These are phyloP conservation scores for Dorcus parallelipipedus DNA, from an alignment of 2,888 invertebrate species.

Conservation along the genomic window DNA sequence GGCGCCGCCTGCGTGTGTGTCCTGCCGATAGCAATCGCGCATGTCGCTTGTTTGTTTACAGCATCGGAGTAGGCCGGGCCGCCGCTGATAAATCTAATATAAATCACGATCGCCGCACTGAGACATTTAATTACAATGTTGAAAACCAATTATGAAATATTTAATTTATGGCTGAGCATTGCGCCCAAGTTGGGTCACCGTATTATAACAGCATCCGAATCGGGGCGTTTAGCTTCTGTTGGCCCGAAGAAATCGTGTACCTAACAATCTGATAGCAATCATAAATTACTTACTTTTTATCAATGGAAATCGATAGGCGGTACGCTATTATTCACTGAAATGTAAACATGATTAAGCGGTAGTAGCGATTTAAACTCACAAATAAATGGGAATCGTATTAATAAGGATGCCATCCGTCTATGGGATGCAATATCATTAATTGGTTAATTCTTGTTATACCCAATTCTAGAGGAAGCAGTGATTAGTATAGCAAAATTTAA, in stretches of 20 bases:
- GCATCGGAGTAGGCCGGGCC: constrained; percentile 36
- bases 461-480: too few relatives aligned
- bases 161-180: constrained; percentile 41
- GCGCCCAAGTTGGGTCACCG: constrained; percentile 20
- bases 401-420: constrained; percentile 11
- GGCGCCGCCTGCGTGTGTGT: constrained; percentile 28
- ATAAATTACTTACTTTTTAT: constrained; percentile 29
- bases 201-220: constrained; percentile 29
- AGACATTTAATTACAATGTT: constrained; percentile 47
- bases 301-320: constrained; percentile 31
- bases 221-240: constrained; percentile 33
- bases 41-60: constrained; percentile 43
- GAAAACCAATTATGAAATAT: constrained; percentile 48
- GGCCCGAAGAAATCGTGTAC: constrained; percentile 21
- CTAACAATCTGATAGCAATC: constrained; percentile 18
- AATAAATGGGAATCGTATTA: constrained; percentile 14
- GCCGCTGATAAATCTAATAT: constrained; percentile 40
- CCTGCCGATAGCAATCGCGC: constrained; percentile 38
- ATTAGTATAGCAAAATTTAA: too few relatives aligned
- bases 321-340: constrained; percentile 25
- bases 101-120: constrained; percentile 39
- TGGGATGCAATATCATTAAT: background rate
- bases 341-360: constrained; percentile 34
- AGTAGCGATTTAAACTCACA: constrained; percentile 17
- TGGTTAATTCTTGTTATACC: too few relatives aligned